Base-by-base conservation (phyloP, 1,140 invertebrate species). In the Solenopsis invicta region DNA sequence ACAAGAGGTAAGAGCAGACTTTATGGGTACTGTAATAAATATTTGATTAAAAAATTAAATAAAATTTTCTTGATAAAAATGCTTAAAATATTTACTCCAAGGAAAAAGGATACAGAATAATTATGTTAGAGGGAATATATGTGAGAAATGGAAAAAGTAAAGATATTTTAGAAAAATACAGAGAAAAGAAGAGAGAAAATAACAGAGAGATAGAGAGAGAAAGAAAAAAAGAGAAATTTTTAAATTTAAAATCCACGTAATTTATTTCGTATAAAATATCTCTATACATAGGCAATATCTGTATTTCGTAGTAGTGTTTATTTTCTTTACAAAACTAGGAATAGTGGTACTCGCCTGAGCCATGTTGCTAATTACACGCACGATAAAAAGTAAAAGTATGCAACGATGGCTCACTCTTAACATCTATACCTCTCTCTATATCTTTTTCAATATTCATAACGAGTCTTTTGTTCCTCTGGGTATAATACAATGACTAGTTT, bases 211-310 rank as follows among this genome's bases (percentile, higher is more conserved):
- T 29, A 29, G 29, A 0, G 29, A 76, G 10, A 64, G 9, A 5
- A 41, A 50, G 10, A 41, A 41, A 50, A 5, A 41, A 1, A 76
- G 13, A 66, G 3, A 37, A 24, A 59, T 18, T 54, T 34, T 86
- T 87, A 85, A 69, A 64, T 91, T 92, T 89, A 77, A 91, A 87
- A 89, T 93, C 89, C 80, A 89, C 88, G 88, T 92, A 89, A 93
- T 95, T 94, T 94, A 94, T 95, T 95, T 94, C 89, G 91, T 95
- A 95, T 95, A 95, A 95, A 95, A 95, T 95, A 94, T 94, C 90
- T 95, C 87, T 94, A 92, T 94, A 92, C 93, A 93, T 95, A 92
- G 87, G 87, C 87, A 87, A 94, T 90, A 92, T 93, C 76, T 93
- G 66, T 93, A 75, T 84, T 85, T 92, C 87, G 24, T 48, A 85